These are phyloP conservation scores for Mustela nigripes DNA, from an alignment of 2,113 vertebrate genomes.

Conservation along the genomic window DNA sequence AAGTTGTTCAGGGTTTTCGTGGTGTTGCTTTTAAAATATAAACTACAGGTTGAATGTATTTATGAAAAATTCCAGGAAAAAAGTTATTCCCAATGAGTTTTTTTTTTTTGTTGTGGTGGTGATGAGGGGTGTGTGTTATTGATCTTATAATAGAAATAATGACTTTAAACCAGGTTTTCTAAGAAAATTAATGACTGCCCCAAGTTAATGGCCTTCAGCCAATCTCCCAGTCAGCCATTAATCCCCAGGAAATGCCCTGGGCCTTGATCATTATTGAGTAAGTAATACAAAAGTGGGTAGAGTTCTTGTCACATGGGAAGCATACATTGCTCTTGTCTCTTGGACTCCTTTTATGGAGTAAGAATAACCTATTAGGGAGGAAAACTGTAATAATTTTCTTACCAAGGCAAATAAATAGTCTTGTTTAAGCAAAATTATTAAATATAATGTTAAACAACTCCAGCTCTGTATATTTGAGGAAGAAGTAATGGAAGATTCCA, in stretches of 20 bases:
- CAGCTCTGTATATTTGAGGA: slow-evolving; percentile 58
- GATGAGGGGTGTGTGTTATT: slow-evolving; percentile 63
- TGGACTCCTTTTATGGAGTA: slow-evolving; percentile 37
- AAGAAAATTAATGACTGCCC: slow-evolving; percentile 77
- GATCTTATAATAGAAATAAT: slow-evolving; percentile 79
- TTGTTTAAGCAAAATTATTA: slow-evolving; percentile 71
- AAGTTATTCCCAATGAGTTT: slow-evolving; percentile 13
- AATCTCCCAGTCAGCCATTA: slow-evolving; percentile 72
- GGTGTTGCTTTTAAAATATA: slow-evolving; percentile 39
- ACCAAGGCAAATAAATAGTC: slow-evolving; percentile 62
- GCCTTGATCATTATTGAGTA: slow-evolving; percentile 76
- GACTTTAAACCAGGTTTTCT: slow-evolving; percentile 73
- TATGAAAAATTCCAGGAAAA: slow-evolving; percentile 4
- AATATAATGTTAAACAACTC: slow-evolving; percentile 69
- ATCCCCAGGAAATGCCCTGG: slow-evolving; percentile 78
- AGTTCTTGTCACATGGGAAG: slow-evolving; percentile 67
- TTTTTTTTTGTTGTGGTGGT: not conserved
- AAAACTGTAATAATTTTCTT: slow-evolving; percentile 1
- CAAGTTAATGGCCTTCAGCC: slow-evolving; percentile 78
- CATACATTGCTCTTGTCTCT: slow-evolving; percentile 40
- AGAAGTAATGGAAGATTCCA: slow-evolving; percentile 49
- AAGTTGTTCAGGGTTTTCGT: slow-evolving; percentile 41
- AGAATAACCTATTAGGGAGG: slow-evolving; percentile 55
- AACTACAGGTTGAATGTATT: not conserved
- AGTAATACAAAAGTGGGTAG: slow-evolving; percentile 77